A percentile compares a stretch with the other conserved stretches of the same genome.
These are phyloP conservation scores for Australoheros facetus DNA, from an alignment of 2,797 vertebrate genomes.

Conservation along the genomic window DNA sequence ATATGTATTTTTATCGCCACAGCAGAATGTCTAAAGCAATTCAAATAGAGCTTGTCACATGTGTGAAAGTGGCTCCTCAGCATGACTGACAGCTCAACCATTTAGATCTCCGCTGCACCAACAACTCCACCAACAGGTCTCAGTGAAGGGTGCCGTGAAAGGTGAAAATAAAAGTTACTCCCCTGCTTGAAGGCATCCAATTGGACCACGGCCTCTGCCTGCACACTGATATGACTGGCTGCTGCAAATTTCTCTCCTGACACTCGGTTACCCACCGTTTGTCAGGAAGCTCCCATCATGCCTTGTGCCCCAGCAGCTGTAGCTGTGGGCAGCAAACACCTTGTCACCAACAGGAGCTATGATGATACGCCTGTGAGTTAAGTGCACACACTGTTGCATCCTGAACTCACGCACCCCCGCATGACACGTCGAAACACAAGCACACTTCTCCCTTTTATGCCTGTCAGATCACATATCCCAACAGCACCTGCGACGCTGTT, in stretches of 20 bases:
- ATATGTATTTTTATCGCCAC: conserved; percentile 21
- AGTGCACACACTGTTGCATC: conserved; percentile 22
- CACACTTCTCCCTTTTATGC: conserved; percentile 27
- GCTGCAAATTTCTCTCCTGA: conserved; percentile 33
- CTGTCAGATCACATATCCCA: conserved; percentile 58
- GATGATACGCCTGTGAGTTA: conserved; percentile 37
- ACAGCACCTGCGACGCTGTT: conserved; percentile 30
- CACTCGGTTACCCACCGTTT: conserved; percentile 41
- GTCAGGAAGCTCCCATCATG: conserved; percentile 53
- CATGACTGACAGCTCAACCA: conserved; percentile 33
- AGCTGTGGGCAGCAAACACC: conserved; percentile 53
- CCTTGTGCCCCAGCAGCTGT: conserved; percentile 37
- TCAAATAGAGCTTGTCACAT: conserved; percentile 30
- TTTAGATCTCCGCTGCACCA: conserved; percentile 10
- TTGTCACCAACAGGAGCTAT: conserved; percentile 36
- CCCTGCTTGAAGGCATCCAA: conserved; percentile 25
- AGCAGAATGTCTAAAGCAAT: conserved; percentile 28
- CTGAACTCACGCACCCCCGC: conserved; percentile 8
- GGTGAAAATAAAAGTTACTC: conserved; percentile 25
- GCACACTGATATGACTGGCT: conserved; percentile 16
- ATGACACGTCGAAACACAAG: conserved; percentile 21
- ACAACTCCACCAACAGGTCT: conserved; percentile 17
- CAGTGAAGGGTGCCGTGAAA: conserved; percentile 2
- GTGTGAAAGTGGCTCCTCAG: conserved; percentile 35
- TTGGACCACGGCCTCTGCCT: conserved; percentile 19